These are phyloP conservation scores for Elmis aenea DNA, from an alignment of 2,888 invertebrate species.

Conservation along the genomic window DNA sequence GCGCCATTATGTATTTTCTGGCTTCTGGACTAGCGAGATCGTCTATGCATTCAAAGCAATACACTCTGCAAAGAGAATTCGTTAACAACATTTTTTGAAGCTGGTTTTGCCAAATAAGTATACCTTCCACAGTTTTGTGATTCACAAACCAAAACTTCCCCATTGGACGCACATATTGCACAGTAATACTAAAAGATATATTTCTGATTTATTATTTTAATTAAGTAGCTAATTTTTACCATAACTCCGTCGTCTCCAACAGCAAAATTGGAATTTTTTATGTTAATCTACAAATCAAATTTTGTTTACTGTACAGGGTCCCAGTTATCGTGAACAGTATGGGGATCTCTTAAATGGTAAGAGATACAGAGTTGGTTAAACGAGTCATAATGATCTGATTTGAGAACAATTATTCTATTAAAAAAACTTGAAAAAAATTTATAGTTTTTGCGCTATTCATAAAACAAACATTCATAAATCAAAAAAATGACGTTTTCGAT, in stretches of 20 bases:
- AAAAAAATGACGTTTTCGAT: too few relatives aligned
- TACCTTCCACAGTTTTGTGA: constrained; percentile 38
- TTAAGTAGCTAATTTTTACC: constrained; percentile 30
- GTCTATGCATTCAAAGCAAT: constrained; percentile 39
- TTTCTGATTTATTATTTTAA: constrained; percentile 5
- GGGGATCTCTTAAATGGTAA: too few relatives aligned
- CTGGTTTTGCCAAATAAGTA: constrained; percentile 12
- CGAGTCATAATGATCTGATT: too few relatives aligned
- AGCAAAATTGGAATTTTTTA: constrained; percentile 35
- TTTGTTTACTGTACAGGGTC: background rate
- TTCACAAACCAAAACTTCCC: constrained; percentile 40
- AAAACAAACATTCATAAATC: too few relatives aligned
- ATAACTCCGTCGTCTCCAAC: constrained; percentile 41
- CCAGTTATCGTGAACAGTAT: too few relatives aligned
- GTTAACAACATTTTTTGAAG: constrained; percentile 1
- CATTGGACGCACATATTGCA: constrained; percentile 36
- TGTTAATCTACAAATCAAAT: constrained; percentile 24
- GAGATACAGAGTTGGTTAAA: too few relatives aligned
- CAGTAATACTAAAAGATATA: constrained; percentile 35
- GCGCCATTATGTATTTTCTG: constrained; percentile 31
- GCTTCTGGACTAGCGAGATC: constrained; percentile 34
- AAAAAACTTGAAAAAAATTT: too few relatives aligned
- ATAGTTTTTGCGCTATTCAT: too few relatives aligned
- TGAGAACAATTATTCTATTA: too few relatives aligned
- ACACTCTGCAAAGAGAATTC: constrained; percentile 34